phyloP scores from a whole-genome alignment of 1,140 invertebrate genomes.

The Sweltsa coloradensis region DNA sequence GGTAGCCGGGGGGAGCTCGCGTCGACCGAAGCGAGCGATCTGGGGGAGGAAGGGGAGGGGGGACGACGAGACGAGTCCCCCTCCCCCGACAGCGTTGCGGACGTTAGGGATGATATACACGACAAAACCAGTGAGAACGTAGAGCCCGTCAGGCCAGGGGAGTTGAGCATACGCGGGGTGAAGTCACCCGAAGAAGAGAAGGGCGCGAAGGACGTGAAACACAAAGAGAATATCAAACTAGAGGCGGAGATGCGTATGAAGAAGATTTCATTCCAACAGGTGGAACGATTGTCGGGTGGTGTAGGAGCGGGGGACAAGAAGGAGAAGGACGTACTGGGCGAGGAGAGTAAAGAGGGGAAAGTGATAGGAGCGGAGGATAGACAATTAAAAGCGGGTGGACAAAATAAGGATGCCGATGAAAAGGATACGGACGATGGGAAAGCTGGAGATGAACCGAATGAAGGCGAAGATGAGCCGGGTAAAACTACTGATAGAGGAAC shows the following conservation, averaged over 20 bases:
- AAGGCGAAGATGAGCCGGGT: conserved; percentile 1
- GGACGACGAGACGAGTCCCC: too few species aligned
- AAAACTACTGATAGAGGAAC: too few species aligned
- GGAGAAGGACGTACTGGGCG: conserved; percentile 1
- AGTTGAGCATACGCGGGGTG: conserved; percentile 18
- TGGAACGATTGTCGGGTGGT: conserved; percentile 31
- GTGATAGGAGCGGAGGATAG: background rate
- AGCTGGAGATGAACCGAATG: background rate
- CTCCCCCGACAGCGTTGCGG: too few species aligned
- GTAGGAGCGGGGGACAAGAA: conserved; percentile 23
- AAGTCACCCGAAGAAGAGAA: conserved; percentile 31
- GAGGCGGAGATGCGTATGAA: background rate
- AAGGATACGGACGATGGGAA: background rate
- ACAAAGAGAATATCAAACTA: conserved; percentile 25
- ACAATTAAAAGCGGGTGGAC: background rate
- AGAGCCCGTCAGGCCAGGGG: conserved; percentile 18
- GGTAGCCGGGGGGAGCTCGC: background rate
- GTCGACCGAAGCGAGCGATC: background rate
- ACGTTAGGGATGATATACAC: too few species aligned
- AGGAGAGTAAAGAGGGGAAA: conserved; percentile 10
- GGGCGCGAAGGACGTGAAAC: conserved; percentile 32
- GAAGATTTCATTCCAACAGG: conserved; percentile 15
- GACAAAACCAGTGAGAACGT: too few species aligned
- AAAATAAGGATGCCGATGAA: conserved; percentile 11
- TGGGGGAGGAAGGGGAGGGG: conserved; percentile 2